phyloP scores from a whole-genome alignment of 37 sponge, comb jelly and placozoan genomes.

The Tethya wilhelma region DNA sequence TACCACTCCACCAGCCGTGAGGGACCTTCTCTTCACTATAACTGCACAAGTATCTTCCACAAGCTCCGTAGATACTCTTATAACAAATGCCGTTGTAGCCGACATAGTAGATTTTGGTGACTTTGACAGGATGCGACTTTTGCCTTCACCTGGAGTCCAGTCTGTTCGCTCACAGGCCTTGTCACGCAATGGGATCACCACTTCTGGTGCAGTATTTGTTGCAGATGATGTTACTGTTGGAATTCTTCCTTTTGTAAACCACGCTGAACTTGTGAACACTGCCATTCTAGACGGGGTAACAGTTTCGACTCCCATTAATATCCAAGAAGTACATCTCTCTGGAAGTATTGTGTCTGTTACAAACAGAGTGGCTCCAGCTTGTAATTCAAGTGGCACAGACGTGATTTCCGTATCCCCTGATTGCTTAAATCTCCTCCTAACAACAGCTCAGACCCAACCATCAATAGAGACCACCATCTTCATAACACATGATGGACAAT shows the following conservation, averaged over 20 bases:
- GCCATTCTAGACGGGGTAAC: slow-evolving; percentile 47
- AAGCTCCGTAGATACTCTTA: slow-evolving; percentile 1
- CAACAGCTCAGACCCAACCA: slow-evolving; percentile 12
- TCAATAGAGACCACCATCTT: slow-evolving; percentile 13
- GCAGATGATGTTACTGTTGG: slow-evolving; percentile 31
- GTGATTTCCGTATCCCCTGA: slow-evolving; percentile 21
- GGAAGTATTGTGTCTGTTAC: not conserved
- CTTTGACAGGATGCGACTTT: slow-evolving; percentile 12
- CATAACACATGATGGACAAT: slow-evolving; percentile 7
- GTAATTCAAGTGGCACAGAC: slow-evolving; percentile 8
- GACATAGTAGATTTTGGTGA: slow-evolving; percentile 26
- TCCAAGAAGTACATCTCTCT: slow-evolving; percentile 7
- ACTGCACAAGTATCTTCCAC: not conserved
- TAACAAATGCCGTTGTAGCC: not conserved
- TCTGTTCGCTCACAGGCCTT: slow-evolving; percentile 10
- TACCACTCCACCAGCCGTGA: slow-evolving; percentile 3
- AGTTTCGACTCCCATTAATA: slow-evolving; percentile 23
- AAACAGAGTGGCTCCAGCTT: not conserved
- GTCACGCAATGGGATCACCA: slow-evolving; percentile 18
- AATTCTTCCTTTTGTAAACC: slow-evolving; percentile 31
- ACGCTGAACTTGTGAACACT: slow-evolving; percentile 67
- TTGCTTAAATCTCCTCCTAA: slow-evolving; percentile 49
- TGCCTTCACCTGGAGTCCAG: slow-evolving; percentile 15
- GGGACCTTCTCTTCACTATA: slow-evolving; percentile 20
- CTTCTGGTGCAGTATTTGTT: slow-evolving; percentile 40